phyloP scores from a whole-genome alignment of 2,888 invertebrate species.

The Dorcus hopei region DNA sequence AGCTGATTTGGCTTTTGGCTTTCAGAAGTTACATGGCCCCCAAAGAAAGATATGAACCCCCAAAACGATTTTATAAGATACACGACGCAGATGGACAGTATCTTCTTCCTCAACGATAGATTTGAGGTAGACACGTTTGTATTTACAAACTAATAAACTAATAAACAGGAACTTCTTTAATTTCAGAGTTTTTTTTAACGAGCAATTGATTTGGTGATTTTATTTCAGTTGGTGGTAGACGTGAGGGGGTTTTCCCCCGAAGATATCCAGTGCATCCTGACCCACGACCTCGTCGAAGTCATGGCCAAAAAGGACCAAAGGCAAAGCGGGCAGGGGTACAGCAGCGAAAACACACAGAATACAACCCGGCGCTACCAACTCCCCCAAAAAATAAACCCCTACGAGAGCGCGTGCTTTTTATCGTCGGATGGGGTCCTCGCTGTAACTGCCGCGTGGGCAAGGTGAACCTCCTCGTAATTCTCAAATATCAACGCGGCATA shows the following conservation, averaged over 20 bases:
- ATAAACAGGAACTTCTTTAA: no score
- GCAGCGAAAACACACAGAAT: not conserved
- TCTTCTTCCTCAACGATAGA: conserved; percentile 5
- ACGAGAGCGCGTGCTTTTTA: conserved; percentile 2
- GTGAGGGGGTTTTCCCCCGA: conserved; percentile 3
- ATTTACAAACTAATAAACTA: no score
- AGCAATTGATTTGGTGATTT: not conserved
- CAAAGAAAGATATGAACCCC: not conserved
- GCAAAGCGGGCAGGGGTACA: not conserved
- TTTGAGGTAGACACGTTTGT: conserved; percentile 1
- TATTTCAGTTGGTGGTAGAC: conserved; percentile 5
- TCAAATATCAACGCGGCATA: no score
- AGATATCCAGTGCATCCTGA: conserved; percentile 3
- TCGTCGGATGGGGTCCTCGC: conserved; percentile 4
- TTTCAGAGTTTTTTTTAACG: no score
- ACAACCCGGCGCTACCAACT: conserved; percentile 1
- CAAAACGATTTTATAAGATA: not conserved
- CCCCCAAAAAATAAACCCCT: conserved; percentile 4
- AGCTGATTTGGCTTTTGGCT: not conserved
- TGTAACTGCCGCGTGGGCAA: conserved; percentile 2
- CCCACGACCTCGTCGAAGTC: not conserved
- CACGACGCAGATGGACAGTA: conserved; percentile 2
- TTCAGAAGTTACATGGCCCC: not conserved
- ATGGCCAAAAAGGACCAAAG: not conserved
- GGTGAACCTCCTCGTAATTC: not conserved